These are phyloP conservation scores for Siniperca scherzeri DNA, from an alignment of 2,797 vertebrate species.

Conservation along the genomic window DNA sequence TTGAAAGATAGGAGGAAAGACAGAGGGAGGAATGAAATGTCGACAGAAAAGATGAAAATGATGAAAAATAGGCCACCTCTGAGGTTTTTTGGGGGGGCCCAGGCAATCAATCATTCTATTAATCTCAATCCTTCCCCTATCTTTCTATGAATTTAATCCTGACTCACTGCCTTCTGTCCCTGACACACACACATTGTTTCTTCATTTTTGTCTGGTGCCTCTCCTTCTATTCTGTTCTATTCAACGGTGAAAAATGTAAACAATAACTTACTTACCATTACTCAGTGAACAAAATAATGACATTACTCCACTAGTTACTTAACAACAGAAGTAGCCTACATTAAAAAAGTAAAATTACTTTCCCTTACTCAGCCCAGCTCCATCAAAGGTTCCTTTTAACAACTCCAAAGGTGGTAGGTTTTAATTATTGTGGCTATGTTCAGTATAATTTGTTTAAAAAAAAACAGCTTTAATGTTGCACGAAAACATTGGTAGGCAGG, in stretches of 20 bases:
- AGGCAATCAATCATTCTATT: conserved; percentile 78
- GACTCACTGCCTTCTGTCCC: conserved; percentile 39
- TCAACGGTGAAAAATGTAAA: neutral
- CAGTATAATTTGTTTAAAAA: too few relatives aligned
- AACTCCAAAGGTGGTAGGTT: neutral
- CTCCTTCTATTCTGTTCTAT: conserved; percentile 6
- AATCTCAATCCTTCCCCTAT: conserved; percentile 67
- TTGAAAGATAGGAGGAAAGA: conserved; percentile 55
- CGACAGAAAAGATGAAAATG: conserved; percentile 61
- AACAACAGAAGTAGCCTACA: neutral
- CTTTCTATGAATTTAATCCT: conserved; percentile 63
- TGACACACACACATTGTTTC: conserved; percentile 2
- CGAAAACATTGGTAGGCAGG: too few relatives aligned
- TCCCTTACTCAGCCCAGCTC: neutral
- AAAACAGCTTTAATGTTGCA: too few relatives aligned
- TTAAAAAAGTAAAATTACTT: neutral
- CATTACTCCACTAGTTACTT: neutral
- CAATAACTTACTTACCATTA: conserved; percentile 12
- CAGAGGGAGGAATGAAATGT: conserved; percentile 55
- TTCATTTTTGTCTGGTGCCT: conserved; percentile 18
- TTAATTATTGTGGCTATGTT: too few relatives aligned
- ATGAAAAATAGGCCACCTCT: conserved; percentile 73
- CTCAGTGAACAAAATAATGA: conserved; percentile 12
- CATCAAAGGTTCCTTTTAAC: neutral
- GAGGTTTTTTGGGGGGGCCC: conserved; percentile 38